phyloP scores from a whole-genome alignment of 2,797 vertebrate genomes.

The Podargus strigoides region DNA sequence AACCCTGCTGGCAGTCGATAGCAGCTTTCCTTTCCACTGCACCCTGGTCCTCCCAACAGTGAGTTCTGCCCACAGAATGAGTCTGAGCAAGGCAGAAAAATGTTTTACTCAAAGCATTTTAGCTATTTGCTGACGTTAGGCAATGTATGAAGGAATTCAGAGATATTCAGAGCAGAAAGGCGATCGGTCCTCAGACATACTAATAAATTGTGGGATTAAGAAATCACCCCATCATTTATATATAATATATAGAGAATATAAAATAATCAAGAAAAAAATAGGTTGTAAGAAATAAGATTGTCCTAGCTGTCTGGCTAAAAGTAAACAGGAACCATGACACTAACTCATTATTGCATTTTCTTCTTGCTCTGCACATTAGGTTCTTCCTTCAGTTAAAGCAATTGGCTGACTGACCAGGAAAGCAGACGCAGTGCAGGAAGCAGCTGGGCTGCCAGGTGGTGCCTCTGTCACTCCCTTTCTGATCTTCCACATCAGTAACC shows the following conservation, averaged over 20 bases:
- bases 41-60: neutral
- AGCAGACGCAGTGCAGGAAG: neutral
- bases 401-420: neutral
- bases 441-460: neutral
- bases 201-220: neutral
- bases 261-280: neutral
- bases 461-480: neutral
- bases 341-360: neutral
- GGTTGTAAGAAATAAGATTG: neutral
- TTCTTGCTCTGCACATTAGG: neutral
- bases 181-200: neutral
- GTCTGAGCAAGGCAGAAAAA: neutral
- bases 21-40: neutral
- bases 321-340: neutral
- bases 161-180: neutral
- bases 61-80: neutral
- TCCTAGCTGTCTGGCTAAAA: neutral
- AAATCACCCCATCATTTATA: neutral
- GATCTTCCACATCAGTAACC: neutral
- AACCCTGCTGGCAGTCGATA: neutral
- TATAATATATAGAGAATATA: too few relatives aligned
- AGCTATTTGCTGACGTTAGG: neutral
- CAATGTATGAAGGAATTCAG: neutral
- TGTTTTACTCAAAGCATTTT: neutral
- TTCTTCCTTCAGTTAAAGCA: neutral